A percentile compares a stretch with the other conserved stretches of the same genome.
phyloP scores from a whole-genome alignment of 35 echinoderm and acorn worm species.

The Heliocidaris tuberculata region DNA sequence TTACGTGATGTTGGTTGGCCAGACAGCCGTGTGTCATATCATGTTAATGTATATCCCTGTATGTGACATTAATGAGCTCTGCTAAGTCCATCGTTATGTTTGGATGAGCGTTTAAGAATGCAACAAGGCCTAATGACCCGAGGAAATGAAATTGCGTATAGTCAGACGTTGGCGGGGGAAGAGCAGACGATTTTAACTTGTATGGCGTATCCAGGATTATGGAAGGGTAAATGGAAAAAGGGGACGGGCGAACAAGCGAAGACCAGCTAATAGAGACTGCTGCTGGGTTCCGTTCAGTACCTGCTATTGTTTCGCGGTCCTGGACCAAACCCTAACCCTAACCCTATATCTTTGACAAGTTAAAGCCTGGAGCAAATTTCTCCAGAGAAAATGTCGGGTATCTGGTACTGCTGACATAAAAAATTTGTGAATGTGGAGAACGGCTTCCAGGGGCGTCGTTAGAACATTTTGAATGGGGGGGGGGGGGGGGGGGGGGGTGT shows the following conservation, averaged over 20 bases:
- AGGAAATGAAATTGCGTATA: background rate
- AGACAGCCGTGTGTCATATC: background rate
- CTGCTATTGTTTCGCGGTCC: too few relatives aligned
- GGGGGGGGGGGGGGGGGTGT: too few relatives aligned
- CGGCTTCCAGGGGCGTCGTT: too few relatives aligned
- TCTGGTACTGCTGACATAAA: too few relatives aligned
- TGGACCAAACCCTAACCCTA: too few relatives aligned
- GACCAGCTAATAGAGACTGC: too few relatives aligned
- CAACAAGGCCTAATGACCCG: background rate
- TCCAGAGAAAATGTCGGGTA: too few relatives aligned
- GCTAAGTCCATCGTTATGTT: conserved; percentile 15
- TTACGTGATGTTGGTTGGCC: background rate
- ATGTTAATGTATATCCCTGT: background rate
- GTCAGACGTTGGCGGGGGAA: background rate
- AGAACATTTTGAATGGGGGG: too few relatives aligned
- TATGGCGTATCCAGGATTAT: background rate
- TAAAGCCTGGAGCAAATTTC: too few relatives aligned
- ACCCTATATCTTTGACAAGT: too few relatives aligned
- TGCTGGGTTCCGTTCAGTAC: too few relatives aligned
- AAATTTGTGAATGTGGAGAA: too few relatives aligned
- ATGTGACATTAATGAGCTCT: conserved; percentile 37
- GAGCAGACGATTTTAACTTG: background rate
- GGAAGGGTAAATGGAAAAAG: background rate
- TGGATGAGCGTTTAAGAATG: conserved; percentile 16
- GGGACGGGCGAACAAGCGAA: background rate